Conservation (phyloP, 2,797 vertebrate species). For the Eulemur rubriventer region DNA sequence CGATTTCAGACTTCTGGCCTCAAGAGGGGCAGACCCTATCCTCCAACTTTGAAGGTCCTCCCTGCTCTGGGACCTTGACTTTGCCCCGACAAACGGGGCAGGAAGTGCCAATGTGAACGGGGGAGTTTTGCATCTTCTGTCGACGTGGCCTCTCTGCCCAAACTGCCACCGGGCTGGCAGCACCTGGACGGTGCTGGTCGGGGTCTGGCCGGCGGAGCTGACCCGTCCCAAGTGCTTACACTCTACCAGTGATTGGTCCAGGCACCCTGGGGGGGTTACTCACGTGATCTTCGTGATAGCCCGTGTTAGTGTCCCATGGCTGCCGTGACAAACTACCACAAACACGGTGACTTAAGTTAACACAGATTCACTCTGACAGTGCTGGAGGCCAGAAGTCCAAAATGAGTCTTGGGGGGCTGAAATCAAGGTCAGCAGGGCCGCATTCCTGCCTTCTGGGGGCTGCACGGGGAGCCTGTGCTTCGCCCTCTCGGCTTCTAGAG, state of each 20-base stretch:
- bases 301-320: rapidly evolving
- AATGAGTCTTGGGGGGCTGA: neutral
- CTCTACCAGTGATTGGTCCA: neutral
- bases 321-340: neutral
- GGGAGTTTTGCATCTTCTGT: neutral
- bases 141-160: neutral
- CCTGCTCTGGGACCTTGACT: neutral
- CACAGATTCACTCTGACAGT: neutral
- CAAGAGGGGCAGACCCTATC: too few species aligned
- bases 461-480: too few species aligned
- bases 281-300: neutral
- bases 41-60: neutral
- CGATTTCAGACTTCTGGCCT: neutral
- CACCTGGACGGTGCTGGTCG: too few species aligned
- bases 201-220: too few species aligned
- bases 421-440: neutral
- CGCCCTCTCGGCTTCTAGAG: neutral
- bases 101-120: too few species aligned
- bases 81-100: neutral
- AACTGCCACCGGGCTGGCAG: too few species aligned
- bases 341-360: neutral
- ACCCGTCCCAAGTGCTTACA: neutral
- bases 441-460: neutral
- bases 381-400: neutral
- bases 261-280: rapidly evolving